Base-by-base conservation (phyloP, 2,797 vertebrate genomes). In the Decapterus maruadsi region DNA sequence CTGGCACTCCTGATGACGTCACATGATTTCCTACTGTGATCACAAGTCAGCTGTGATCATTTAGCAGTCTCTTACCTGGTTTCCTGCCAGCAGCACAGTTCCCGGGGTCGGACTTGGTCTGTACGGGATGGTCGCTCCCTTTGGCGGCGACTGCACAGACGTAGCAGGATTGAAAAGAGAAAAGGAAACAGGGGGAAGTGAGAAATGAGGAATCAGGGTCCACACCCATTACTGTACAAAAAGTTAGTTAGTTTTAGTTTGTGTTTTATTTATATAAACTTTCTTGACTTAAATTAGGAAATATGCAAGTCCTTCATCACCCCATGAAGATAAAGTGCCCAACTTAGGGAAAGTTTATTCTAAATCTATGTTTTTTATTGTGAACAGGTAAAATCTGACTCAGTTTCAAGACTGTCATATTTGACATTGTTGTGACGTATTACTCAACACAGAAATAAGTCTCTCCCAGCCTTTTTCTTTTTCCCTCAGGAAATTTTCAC, bases 71-170 rank as follows among this genome's bases (percentile, higher is more conserved):
- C 40, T 95, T 88, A 98, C 97, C 97, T 98, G 97, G 94, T 96
- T 97, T 92, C 96, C 96, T 29, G 97, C 96, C 68, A 98, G 94
- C 72, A 98, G 94, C 74, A 98, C 94, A 0, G 97, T 92, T 62
- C 97, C 97, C 38, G 96, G 94, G 60, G 94, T 93, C 26, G 97
- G 96, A 76, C 95, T 96, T n/a, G 97, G 97, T 68, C 97, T 94
- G 88, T 98, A 98, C 0, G 97, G 97, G 82, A 98, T 97, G 4
- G 97, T 98, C 42, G 97, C 97, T 80, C 97, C 97, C 91, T 98
- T 98, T 0, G 97, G 97, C 68, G 97, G 97, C n/a, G 97, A 98
- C 97, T 98, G 72, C 40, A 67, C 51, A 45, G 14, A 22, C 4
- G n/a, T 13, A 63, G 31, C 16, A 48, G 45, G 16, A 48, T n/a